Base-by-base conservation (phyloP, 2,888 invertebrate species). In the Acleris laterana region DNA sequence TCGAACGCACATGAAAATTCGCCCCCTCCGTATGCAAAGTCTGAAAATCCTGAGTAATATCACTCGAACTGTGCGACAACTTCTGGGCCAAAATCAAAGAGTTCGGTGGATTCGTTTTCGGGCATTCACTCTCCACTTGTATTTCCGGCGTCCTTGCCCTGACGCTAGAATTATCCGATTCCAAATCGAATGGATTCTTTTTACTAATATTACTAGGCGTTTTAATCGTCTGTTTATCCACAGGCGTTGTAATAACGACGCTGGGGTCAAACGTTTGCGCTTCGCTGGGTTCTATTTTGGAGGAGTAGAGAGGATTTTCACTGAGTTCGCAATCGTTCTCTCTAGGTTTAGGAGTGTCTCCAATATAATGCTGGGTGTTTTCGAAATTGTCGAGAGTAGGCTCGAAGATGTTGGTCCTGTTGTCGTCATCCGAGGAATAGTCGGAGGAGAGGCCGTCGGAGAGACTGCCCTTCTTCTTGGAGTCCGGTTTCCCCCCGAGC, bases 1-100 rank as follows among this genome's bases (percentile, higher is more conserved):
- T 94, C 0, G 94, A 94, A 9, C 95, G 88, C 38, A 38, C 38
- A 25, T 87, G 87, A 68, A 74, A 88, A 63, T 82, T 88, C 0
- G 78, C 87, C 0, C 78, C 78, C 1, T 78, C 77, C 5, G 74
- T 38, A 5, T 44, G 62, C 16, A 69, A 55, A 2, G 70, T 69
- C 9, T 77, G 72, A 57, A 71, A 72, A 25, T 88, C 80, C 1
- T 87, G 91, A 64, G 94, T 95, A 0, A 96, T 94, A 75, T 95
- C 95, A 7, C 94, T 95, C 0, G 95, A 95, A 38, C 96, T 96
- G 73, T 95, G 95, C n/a, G 96, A 96, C 32, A 95, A 85, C 71
- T 95, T 95, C 71, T 94, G 94, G 0, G 94, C 89, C 1, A 95
- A 78, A 69, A 94, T 81, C 6, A 96, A 76, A 0, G 93, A 93